phyloP scores from a whole-genome alignment of 30 jellyfish, hydroid and myxozoan species.

The Turritopsis dohrnii region DNA sequence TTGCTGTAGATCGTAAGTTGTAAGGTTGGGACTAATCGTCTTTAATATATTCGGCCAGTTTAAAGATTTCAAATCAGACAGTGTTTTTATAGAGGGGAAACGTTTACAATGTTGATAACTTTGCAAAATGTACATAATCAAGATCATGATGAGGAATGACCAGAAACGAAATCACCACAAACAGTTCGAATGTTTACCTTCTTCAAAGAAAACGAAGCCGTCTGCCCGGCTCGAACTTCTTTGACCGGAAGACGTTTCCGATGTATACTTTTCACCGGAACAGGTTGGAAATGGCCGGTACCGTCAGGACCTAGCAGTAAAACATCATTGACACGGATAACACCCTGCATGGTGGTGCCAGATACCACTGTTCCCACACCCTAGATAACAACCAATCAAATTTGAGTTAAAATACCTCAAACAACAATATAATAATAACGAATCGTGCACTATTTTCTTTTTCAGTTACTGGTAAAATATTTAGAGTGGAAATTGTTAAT shows the following conservation, averaged over 20 bases:
- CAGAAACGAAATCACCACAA: not conserved
- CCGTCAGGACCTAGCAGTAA: slow-evolving; percentile 88
- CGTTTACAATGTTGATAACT: too few species aligned
- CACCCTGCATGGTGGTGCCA: slow-evolving; percentile 93
- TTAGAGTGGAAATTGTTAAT: too few species aligned
- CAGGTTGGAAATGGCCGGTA: slow-evolving; percentile 71
- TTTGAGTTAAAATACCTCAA: too few species aligned
- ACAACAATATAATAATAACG: too few species aligned
- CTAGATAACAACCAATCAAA: slow-evolving; percentile 40
- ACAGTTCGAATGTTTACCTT: slow-evolving; percentile 37
- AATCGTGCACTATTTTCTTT: too few species aligned
- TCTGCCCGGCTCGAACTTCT: slow-evolving; percentile 94
- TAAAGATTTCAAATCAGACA: too few species aligned
- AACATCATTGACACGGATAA: slow-evolving; percentile 58
- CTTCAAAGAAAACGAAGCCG: slow-evolving; percentile 79
- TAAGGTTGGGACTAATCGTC: too few species aligned
- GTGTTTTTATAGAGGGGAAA: too few species aligned
- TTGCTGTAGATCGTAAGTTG: too few species aligned
- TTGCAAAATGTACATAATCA: not conserved
- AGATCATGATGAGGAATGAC: too few species aligned
- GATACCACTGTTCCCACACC: slow-evolving; percentile 98
- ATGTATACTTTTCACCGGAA: slow-evolving; percentile 87
- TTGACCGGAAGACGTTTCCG: slow-evolving; percentile 95
- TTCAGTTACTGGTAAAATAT: too few species aligned
- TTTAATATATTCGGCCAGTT: too few species aligned